phyloP scores from a whole-genome alignment of 2,888 invertebrate genomes.

The Crematogaster levior region DNA sequence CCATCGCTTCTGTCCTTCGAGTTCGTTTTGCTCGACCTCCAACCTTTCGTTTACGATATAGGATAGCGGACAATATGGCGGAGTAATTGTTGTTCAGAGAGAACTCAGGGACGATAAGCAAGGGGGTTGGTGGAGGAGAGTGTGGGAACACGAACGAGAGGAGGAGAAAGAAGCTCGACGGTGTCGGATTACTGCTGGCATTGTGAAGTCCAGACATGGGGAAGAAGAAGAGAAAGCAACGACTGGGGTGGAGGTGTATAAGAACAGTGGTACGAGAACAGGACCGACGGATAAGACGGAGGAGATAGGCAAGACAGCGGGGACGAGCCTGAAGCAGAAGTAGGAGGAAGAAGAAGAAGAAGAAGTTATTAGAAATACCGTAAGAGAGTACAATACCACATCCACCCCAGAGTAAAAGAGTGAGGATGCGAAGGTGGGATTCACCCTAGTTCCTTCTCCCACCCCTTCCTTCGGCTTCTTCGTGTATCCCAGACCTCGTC shows the following conservation, averaged over 20 bases:
- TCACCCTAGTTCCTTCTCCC: constrained; percentile 56
- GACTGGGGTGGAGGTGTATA: constrained; percentile 40
- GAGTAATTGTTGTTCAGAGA: constrained; percentile 79
- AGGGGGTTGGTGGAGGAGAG: constrained; percentile 21
- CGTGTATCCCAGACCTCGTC: constrained; percentile 36
- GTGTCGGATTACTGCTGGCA: constrained; percentile 80
- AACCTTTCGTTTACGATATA: constrained; percentile 75
- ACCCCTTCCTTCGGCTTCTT: constrained; percentile 33
- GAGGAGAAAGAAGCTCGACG: constrained; percentile 70
- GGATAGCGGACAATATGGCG: constrained; percentile 77
- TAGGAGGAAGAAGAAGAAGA: constrained; percentile 50
- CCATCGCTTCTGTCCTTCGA: constrained; percentile 63
- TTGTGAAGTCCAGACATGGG: constrained; percentile 79
- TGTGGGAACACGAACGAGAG: constrained; percentile 33
- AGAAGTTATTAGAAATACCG: constrained; percentile 82
- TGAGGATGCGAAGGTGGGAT: constrained; percentile 67
- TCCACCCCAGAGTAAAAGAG: constrained; percentile 75
- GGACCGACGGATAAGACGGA: constrained; percentile 42
- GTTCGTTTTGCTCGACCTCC: constrained; percentile 52
- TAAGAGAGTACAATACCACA: constrained; percentile 75
- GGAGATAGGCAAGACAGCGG: constrained; percentile 12
- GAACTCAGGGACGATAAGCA: constrained; percentile 54
- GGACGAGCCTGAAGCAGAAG: constrained; percentile 29
- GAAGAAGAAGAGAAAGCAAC: constrained; percentile 59
- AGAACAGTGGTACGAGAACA: constrained; percentile 58